phyloP scores from a whole-genome alignment of 2,888 invertebrate species.

The Notodonta dromedarius region DNA sequence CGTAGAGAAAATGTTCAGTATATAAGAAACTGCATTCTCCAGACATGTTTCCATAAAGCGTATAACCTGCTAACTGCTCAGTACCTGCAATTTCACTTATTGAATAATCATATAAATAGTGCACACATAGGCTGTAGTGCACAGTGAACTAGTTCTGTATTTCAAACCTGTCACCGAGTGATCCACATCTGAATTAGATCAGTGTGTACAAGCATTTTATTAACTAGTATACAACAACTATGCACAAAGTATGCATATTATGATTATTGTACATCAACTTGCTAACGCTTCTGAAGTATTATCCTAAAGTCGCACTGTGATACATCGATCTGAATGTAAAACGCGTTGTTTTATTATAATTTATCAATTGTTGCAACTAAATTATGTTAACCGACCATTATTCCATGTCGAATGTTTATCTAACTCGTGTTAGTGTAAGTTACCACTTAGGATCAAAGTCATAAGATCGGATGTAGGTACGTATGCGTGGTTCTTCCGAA shows the following conservation, averaged over 20 bases:
- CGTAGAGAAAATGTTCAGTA: too few species aligned
- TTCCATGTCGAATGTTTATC: conserved; percentile 11
- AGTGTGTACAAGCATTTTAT: not conserved
- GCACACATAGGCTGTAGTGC: too few species aligned
- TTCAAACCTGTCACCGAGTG: too few species aligned
- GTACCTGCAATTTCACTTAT: too few species aligned
- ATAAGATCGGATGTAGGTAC: not conserved
- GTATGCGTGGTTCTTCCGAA: not conserved
- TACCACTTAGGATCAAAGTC: not conserved
- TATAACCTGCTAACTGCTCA: too few species aligned
- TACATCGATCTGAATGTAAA: conserved; percentile 33
- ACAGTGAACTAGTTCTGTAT: too few species aligned
- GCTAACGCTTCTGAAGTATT: conserved; percentile 20
- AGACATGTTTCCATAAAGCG: too few species aligned
- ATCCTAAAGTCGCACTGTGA: conserved; percentile 32
- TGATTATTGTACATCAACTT: not conserved
- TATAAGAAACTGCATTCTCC: too few species aligned
- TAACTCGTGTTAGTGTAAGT: not conserved
- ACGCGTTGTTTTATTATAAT: conserved; percentile 12
- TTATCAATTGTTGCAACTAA: conserved; percentile 15
- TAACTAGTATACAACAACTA: not conserved
- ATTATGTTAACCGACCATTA: conserved; percentile 7
- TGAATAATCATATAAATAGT: too few species aligned
- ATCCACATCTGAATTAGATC: not conserved
- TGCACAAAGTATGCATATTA: not conserved